Percentiles rank a stretch among this genome's conserved stretches.
Conservation (phyloP, 2,113 vertebrate genomes). For the Pavo muticus region DNA sequence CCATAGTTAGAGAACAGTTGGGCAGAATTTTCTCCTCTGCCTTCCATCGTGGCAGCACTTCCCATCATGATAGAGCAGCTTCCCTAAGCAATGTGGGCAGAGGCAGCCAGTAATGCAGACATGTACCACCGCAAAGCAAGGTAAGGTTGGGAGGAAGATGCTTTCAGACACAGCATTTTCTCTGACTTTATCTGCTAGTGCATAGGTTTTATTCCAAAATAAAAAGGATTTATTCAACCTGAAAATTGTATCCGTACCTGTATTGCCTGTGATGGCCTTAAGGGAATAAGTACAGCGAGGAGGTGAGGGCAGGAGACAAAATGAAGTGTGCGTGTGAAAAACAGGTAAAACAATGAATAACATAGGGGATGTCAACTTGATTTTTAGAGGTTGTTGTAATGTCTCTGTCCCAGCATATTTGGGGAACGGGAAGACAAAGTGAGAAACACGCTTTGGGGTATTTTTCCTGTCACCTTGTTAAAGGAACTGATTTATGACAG, state of each 20-base stretch:
- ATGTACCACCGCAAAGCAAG: background rate
- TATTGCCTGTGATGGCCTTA: background rate
- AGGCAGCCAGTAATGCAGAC: background rate
- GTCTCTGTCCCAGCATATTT: background rate
- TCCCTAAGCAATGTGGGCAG: background rate
- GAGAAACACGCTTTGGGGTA: background rate
- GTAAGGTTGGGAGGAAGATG: background rate
- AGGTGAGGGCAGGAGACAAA: background rate
- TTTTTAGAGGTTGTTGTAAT: background rate
- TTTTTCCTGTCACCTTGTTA: constrained; percentile 9
- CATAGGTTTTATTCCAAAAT: background rate
- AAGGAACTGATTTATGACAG: background rate
- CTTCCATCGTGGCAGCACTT: background rate
- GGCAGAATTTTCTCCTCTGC: background rate
- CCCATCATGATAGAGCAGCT: background rate
- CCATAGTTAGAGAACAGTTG: background rate
- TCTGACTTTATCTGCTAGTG: background rate
- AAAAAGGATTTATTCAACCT: background rate
- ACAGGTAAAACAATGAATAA: background rate
- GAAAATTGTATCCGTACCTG: background rate
- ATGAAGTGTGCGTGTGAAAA: background rate
- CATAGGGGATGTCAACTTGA: background rate
- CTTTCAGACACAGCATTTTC: background rate
- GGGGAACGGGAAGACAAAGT: background rate
- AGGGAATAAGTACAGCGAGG: background rate